Evolutionary conservation across 2,113 vertebrate genomes (phyloP), one percentile per base, ranked within the genome.

Genomic region (Mungos mungo): DNA sequence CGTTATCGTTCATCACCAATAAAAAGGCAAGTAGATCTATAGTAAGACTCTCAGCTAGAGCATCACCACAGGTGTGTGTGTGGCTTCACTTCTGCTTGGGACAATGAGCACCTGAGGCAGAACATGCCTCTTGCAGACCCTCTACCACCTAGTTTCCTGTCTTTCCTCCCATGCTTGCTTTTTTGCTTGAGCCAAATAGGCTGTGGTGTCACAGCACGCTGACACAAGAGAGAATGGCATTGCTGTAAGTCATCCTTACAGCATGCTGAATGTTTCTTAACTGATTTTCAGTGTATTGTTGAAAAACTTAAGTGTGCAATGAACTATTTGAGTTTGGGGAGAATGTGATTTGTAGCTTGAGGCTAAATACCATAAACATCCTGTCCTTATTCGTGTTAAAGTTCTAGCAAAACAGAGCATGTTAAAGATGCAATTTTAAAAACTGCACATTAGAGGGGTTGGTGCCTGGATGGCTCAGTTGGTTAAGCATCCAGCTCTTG

Each of bases 311-410:
- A 65, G 54, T 10, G 15, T 38, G 57, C 65, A 85, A 41, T 27
- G 21, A n/a, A 21, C 80, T 10, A 57, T 63, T 66, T 33, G 45
- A 41, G 6, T 76, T 66, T 66, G 15, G 27, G 23, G 35, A n/a
- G 35, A 95, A 72, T 15, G 27, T 83, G 15, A 84, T 85, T 66
- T 47, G 23, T 29, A 90, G 31, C 66, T 69, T 92, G 52, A 57
- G 3, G 27, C 14, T 54, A 84, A 74, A 41, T 65, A 21, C 7
- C 4, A 29, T 50, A 82, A 84, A 66, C 89, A n/a, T 47, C 12
- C 66, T 95, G 25, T 85, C n/a, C 14, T 95, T 94, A 74, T 33
- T 57, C 27, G 54, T 89, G 14, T 82, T 92, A 84, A 87, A 81
- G 1, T n/a, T 93, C 38, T 27, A 3, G 11, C 15, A 87, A 74